Base-by-base conservation (phyloP, 2,888 invertebrate species). In the Drosophila neotestacea region DNA sequence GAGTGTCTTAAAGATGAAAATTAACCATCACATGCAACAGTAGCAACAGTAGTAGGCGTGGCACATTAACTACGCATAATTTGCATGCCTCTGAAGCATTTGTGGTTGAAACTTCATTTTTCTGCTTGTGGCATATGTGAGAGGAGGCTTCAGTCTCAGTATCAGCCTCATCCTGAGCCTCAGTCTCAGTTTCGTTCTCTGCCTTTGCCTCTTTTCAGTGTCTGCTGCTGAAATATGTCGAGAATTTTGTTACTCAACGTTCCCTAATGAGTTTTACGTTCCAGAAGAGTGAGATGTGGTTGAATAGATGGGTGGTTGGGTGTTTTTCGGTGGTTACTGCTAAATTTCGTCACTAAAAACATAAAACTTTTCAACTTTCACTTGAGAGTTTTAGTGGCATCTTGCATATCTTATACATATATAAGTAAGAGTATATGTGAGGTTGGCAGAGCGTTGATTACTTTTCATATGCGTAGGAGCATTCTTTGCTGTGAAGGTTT, bases 1-100 rank as follows among this genome's bases (percentile, higher is more conserved):
- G 88, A 88, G 86, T 85, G 81, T 85, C 85, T 85, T 85, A 81
- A 85, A 81, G 86, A 86, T 73, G 88, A 73, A 85, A 85, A 85
- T 85, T 86, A 85, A 88, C 88, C 86, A 51, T 76, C 71, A 71
- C 73, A 67, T 68, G 55, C 66, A 51, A 61, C 41, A 44, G 48
- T 34, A 41, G 34, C 32, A 46, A 39, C 7, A 13, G 7, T 56
- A 11, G 48, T 16, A 46, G 79, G 65, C 66, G 68, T 58, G 68
- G 67, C 85, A 60, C 76, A 79, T 84, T 87, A 85, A 85, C 87
- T 73, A 66, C 82, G 70, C 87, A 84, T 84, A 78, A 82, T 82
- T 84, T 80, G 82, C 85, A 85, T 84, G 80, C 84, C 87, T 63
- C 76, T 73, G 67, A 55, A 82, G 76, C 80, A 67, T 76, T 80